Conservation (phyloP, 2,888 invertebrate genomes). For the Synergus laeviventris region DNA sequence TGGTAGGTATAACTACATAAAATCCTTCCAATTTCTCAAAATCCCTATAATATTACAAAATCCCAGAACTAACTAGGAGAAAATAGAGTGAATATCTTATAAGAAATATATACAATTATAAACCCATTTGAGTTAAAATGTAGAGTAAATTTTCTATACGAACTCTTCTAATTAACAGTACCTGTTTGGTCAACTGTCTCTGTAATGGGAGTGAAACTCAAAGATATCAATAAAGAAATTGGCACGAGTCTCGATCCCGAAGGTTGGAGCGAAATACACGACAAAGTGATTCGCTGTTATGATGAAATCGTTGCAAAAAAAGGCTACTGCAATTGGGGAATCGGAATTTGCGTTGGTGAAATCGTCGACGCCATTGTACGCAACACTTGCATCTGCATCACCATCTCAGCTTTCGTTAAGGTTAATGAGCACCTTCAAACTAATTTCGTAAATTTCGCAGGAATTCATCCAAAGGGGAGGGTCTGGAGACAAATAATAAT, state of each 20-base stretch:
- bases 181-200: conserved; percentile 80
- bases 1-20: conserved; percentile 56
- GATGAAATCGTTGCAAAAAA: conserved; percentile 77
- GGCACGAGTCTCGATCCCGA: conserved; percentile 77
- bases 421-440: conserved; percentile 60
- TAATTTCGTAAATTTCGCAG: conserved; percentile 16
- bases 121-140: conserved; percentile 45
- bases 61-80: too few species aligned
- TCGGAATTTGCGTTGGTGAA: conserved; percentile 77
- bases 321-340: conserved; percentile 78
- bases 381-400: conserved; percentile 76
- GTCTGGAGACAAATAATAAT: conserved; percentile 60
- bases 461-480: not conserved
- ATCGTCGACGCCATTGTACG: conserved; percentile 76
- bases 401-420: conserved; percentile 77
- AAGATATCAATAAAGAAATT: conserved; percentile 77
- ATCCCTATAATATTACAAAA: not conserved
- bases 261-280: conserved; percentile 77
- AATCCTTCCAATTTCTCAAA: not conserved
- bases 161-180: conserved; percentile 66
- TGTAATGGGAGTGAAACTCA: conserved; percentile 78
- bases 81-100: too few species aligned
- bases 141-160: not conserved
- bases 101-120: not conserved
- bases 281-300: conserved; percentile 78